Percentiles rank a stretch among this genome's conserved stretches.
These are phyloP conservation scores for Fopius arisanus DNA, from an alignment of 1,140 invertebrate species.

Conservation along the genomic window DNA sequence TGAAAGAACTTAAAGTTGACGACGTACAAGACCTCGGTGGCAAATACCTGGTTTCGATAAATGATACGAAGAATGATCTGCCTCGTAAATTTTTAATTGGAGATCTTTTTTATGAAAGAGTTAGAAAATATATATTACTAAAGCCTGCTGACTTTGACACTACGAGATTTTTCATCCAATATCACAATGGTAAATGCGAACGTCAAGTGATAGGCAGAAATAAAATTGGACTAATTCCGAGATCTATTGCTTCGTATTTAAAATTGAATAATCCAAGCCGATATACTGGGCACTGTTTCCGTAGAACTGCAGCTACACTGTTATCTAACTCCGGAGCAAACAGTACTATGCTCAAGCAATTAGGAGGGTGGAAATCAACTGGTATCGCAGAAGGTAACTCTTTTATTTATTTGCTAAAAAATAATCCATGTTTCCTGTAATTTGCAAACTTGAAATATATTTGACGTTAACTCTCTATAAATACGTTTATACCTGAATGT, in stretches of 20 bases:
- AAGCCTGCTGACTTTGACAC: background rate
- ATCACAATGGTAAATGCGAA: constrained; percentile 11
- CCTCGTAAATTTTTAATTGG: constrained; percentile 13
- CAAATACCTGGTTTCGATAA: background rate
- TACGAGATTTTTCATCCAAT: background rate
- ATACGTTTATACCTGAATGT: too few relatives aligned
- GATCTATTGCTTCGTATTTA: constrained; percentile 29
- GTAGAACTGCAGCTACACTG: constrained; percentile 36
- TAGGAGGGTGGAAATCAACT: constrained; percentile 34
- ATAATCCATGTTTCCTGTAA: background rate
- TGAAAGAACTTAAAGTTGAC: constrained; percentile 30
- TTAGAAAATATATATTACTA: background rate
- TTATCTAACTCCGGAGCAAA: constrained; percentile 38
- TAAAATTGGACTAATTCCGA: background rate
- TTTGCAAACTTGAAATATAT: background rate
- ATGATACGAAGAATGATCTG: constrained; percentile 9
- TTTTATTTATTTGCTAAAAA: background rate
- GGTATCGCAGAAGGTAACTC: constrained; percentile 18
- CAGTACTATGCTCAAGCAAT: constrained; percentile 10
- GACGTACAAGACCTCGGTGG: constrained; percentile 1
- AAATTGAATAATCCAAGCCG: constrained; percentile 32
- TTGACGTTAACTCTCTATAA: background rate
- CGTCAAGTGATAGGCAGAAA: constrained; percentile 22
- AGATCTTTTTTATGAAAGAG: constrained; percentile 10
- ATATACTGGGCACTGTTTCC: constrained; percentile 41